Evolutionary conservation across 2,797 vertebrate species (phyloP).

Genomic region (Gambusia yucatana): DNA sequence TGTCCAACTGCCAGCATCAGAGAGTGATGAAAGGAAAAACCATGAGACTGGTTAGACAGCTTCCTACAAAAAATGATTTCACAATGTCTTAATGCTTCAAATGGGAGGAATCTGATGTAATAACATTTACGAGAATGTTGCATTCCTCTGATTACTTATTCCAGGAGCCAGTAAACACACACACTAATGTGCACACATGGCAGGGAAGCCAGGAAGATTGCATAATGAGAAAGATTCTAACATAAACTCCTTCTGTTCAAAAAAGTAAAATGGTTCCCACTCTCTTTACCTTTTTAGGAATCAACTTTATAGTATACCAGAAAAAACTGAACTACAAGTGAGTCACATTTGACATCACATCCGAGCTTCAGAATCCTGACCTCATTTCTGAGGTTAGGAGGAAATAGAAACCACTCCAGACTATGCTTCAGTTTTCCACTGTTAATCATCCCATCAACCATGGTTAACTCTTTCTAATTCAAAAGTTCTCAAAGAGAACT

Average conservation of each 20-base stretch:
- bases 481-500: background rate
- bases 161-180: constrained; percentile 1
- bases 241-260: constrained; percentile 18
- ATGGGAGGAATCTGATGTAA: background rate
- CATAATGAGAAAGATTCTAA: constrained; percentile 32
- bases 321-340: constrained; percentile 10
- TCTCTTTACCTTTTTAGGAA: constrained; percentile 10
- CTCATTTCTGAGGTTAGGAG: constrained; percentile 12
- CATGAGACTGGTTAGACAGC: constrained; percentile 13
- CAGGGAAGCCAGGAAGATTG: background rate
- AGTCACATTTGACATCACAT: constrained; percentile 7
- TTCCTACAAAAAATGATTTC: constrained; percentile 11
- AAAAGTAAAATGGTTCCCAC: background rate
- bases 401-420: constrained; percentile 20
- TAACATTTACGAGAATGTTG: background rate
- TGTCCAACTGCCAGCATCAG: constrained; percentile 14
- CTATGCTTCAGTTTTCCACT: background rate
- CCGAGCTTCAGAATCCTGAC: constrained; percentile 20
- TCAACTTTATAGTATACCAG: background rate
- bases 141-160: background rate
- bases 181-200: background rate
- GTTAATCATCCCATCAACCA: constrained; percentile 15
- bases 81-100: background rate
- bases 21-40: constrained; percentile 9
- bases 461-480: constrained; percentile 12